These are phyloP conservation scores for Macaca mulatta DNA, from an alignment of 2,113 vertebrate genomes.

Conservation along the genomic window DNA sequence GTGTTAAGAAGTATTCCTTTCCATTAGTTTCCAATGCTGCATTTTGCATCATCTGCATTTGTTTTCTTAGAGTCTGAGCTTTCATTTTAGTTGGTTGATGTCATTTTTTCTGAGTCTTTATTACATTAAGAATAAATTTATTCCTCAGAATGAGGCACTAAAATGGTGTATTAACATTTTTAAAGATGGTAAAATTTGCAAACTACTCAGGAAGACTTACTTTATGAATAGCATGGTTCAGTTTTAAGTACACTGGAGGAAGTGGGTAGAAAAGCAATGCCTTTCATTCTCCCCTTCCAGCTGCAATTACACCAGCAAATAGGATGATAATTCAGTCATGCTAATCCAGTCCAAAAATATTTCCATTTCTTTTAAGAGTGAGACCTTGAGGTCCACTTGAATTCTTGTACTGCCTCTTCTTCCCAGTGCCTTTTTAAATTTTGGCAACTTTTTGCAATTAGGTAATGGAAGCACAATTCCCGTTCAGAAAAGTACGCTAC, in stretches of 20 bases:
- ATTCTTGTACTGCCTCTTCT: constrained; percentile 39
- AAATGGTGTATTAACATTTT: constrained; percentile 20
- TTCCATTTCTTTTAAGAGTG: constrained; percentile 73
- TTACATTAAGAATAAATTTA: constrained; percentile 6
- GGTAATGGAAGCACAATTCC: constrained; percentile 80
- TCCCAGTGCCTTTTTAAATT: constrained; percentile 61
- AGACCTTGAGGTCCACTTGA: constrained; percentile 63
- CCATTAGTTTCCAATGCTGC: background rate
- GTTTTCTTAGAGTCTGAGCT: background rate
- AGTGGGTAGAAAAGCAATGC: background rate
- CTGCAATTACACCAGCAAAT: constrained; percentile 71
- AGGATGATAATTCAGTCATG: constrained; percentile 34
- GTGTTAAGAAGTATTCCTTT: background rate
- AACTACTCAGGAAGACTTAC: background rate
- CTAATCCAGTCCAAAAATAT: constrained; percentile 67
- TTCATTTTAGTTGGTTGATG: constrained; percentile 1
- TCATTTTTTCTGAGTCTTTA: background rate
- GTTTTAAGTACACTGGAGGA: constrained; percentile 27
- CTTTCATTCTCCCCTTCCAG: constrained; percentile 57
- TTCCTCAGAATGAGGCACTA: background rate
- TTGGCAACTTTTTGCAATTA: constrained; percentile 77
- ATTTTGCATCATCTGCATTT: constrained; percentile 21
- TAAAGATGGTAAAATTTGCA: constrained; percentile 41
- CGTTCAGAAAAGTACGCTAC: constrained; percentile 68
- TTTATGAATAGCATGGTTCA: constrained; percentile 53